Evolutionary conservation across 1,140 invertebrate species (phyloP).

Genomic region (Drosophila trapezifrons): DNA sequence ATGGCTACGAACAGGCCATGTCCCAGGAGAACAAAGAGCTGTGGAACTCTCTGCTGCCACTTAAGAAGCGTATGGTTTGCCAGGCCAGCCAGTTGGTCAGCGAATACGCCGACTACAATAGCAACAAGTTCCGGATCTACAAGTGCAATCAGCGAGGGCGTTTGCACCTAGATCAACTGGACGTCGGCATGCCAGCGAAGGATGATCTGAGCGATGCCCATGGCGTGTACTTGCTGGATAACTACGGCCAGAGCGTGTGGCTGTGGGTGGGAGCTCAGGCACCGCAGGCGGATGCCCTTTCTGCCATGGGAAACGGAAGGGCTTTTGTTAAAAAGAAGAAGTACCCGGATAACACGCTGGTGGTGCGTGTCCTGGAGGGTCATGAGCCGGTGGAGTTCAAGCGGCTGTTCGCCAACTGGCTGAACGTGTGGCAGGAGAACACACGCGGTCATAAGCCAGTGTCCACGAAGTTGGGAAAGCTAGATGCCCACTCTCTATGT

Average conservation of each 20-base stretch:
- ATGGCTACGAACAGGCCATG: constrained; percentile 92
- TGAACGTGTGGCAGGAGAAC: constrained; percentile 84
- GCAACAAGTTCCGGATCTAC: constrained; percentile 87
- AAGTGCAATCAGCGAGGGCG: constrained; percentile 91
- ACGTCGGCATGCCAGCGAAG: constrained; percentile 92
- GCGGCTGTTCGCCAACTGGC: constrained; percentile 92
- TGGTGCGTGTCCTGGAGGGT: constrained; percentile 91
- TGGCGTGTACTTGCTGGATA: constrained; percentile 93
- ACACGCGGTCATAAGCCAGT: constrained; percentile 68
- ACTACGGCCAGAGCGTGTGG: constrained; percentile 94
- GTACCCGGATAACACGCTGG: constrained; percentile 89
- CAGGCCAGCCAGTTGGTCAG: constrained; percentile 84
- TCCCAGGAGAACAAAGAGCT: constrained; percentile 87
- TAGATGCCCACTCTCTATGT: constrained; percentile 85
- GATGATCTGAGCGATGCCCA: constrained; percentile 88
- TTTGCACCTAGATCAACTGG: constrained; percentile 94
- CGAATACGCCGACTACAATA: constrained; percentile 61
- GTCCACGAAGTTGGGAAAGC: constrained; percentile 84
- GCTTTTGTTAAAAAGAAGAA: constrained; percentile 95
- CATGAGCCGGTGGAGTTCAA: constrained; percentile 95
- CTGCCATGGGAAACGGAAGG: constrained; percentile 92
- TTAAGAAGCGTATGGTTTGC: constrained; percentile 87
- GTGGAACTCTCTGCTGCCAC: constrained; percentile 89
- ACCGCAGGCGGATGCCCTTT: constrained; percentile 88
- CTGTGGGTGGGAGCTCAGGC: constrained; percentile 94